These are phyloP conservation scores for Zaprionus camerounensis DNA, from an alignment of 1,140 invertebrate genomes.

Conservation along the genomic window DNA sequence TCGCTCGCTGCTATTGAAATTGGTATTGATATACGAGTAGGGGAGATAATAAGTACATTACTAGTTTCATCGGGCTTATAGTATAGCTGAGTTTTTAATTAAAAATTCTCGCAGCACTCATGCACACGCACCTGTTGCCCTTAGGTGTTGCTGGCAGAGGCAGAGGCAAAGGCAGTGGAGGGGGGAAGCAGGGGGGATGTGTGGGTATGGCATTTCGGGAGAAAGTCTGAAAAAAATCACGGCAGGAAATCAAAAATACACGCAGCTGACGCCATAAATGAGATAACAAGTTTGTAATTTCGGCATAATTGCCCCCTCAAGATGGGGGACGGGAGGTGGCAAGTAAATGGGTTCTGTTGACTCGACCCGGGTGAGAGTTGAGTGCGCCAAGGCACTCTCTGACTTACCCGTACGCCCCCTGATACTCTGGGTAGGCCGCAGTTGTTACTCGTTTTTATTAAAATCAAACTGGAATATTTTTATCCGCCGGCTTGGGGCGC, in stretches of 20 bases:
- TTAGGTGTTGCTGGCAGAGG: not conserved
- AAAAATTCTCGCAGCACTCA: slow-evolving; percentile 39
- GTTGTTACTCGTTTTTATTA: slow-evolving; percentile 64
- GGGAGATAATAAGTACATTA: slow-evolving; percentile 19
- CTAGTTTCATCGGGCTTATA: slow-evolving; percentile 26
- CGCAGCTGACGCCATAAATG: slow-evolving; percentile 76
- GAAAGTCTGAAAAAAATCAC: slow-evolving; percentile 34
- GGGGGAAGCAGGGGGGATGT: not conserved
- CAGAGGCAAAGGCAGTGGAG: not conserved
- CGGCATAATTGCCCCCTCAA: slow-evolving; percentile 61
- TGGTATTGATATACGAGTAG: slow-evolving; percentile 8
- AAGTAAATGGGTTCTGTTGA: slow-evolving; percentile 19
- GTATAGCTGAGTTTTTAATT: slow-evolving; percentile 37
- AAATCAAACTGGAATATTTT: slow-evolving; percentile 72
- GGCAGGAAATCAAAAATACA: slow-evolving; percentile 75
- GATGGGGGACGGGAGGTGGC: not conserved
- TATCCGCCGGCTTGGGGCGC: slow-evolving; percentile 29
- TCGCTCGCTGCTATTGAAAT: slow-evolving; percentile 24
- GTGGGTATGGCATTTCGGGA: slow-evolving; percentile 1
- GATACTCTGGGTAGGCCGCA: slow-evolving; percentile 7
- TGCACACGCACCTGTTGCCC: slow-evolving; percentile 27
- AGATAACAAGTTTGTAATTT: slow-evolving; percentile 82
- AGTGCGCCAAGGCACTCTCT: slow-evolving; percentile 17
- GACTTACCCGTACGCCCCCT: not conserved
- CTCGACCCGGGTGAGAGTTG: slow-evolving; percentile 11